Percentiles rank a stretch among this genome's conserved stretches.
Conservation (phyloP, 2,113 vertebrate species). For the Sebastes fasciatus region DNA sequence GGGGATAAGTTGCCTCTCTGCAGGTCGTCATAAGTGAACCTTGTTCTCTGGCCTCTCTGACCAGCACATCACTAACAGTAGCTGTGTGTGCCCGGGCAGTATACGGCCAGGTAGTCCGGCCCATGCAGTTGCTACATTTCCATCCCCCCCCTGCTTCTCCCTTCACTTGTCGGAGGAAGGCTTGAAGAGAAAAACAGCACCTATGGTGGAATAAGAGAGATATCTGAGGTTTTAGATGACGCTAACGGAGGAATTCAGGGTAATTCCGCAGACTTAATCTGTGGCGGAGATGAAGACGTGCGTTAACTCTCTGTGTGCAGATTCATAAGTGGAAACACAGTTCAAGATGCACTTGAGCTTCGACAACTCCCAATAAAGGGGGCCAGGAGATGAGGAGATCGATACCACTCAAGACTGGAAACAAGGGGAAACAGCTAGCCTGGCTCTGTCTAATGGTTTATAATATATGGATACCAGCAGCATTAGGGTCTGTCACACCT, state of each 20-base stretch:
- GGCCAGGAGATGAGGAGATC: background rate
- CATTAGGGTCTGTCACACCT: background rate
- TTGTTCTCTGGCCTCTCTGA: constrained; percentile 69
- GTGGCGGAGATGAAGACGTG: constrained; percentile 66
- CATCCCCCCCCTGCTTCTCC: constrained; percentile 40
- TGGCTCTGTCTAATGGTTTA: background rate
- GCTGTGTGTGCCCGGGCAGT: constrained; percentile 65
- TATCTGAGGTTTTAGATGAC: constrained; percentile 68
- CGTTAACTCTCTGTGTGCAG: constrained; percentile 22
- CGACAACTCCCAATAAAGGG: background rate
- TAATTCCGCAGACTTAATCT: constrained; percentile 68
- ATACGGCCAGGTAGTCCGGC: constrained; percentile 36
- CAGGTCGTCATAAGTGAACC: constrained; percentile 70
- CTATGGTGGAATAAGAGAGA: constrained; percentile 59
- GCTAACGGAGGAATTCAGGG: constrained; percentile 65
- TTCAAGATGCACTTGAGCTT: background rate
- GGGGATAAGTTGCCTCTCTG: constrained; percentile 35
- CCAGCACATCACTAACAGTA: constrained; percentile 65
- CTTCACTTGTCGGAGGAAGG: constrained; percentile 19
- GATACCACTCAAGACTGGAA: background rate
- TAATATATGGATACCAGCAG: background rate
- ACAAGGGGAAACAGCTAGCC: background rate
- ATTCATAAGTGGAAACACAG: constrained; percentile 37
- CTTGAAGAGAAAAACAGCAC: constrained; percentile 53
- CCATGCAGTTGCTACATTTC: constrained; percentile 41